Evolutionary conservation across 1,140 invertebrate genomes (phyloP).

Genomic region (Amphibalanus amphitrite): DNA sequence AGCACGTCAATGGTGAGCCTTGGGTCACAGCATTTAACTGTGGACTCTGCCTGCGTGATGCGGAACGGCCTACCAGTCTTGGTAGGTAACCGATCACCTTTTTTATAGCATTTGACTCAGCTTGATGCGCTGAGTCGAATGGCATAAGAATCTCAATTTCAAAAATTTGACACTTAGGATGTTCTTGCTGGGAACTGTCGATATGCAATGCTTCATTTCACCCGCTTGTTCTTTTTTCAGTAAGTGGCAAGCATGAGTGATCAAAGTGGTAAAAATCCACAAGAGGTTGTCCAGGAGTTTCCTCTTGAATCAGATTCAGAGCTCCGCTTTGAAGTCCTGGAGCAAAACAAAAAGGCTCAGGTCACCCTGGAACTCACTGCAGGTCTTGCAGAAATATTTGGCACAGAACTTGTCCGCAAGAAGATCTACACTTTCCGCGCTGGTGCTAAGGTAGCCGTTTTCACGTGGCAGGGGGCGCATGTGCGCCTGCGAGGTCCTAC

Average conservation of each 20-base stretch:
- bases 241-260: neutral
- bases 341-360: constrained; percentile 68
- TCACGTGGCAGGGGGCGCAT: constrained; percentile 86
- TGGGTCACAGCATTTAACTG: too few relatives aligned
- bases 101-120: too few relatives aligned
- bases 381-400: constrained; percentile 90
- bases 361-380: constrained; percentile 52
- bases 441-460: constrained; percentile 88
- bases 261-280: neutral
- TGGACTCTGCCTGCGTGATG: too few relatives aligned
- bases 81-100: too few relatives aligned
- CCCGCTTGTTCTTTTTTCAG: neutral
- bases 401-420: constrained; percentile 84
- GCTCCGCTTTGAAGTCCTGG: constrained; percentile 82
- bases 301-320: constrained; percentile 72
- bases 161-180: too few relatives aligned
- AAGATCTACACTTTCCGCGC: constrained; percentile 78
- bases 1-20: too few relatives aligned
- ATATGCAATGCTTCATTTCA: too few relatives aligned
- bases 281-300: constrained; percentile 39
- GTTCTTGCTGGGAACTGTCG: too few relatives aligned
- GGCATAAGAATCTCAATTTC: too few relatives aligned
- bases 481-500: constrained; percentile 51
- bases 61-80: too few relatives aligned
- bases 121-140: too few relatives aligned